These are phyloP conservation scores for Sylvia borin DNA, from an alignment of 2,797 vertebrate species.

Conservation along the genomic window DNA sequence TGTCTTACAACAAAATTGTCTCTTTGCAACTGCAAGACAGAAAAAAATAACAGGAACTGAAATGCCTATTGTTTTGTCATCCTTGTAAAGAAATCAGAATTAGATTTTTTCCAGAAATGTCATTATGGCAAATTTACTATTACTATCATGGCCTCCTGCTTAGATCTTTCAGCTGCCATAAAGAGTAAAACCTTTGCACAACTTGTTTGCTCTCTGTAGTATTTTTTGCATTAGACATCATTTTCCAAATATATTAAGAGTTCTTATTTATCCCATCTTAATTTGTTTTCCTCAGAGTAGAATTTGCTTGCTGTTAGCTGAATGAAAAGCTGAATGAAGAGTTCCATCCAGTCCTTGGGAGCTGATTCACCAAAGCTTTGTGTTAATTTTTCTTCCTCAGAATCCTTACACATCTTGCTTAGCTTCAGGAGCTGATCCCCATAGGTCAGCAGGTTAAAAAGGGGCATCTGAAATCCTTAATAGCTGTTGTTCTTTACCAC, in stretches of 20 bases:
- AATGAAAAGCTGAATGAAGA: neutral
- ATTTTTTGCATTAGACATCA: neutral
- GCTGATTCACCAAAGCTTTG: neutral
- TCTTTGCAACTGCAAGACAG: neutral
- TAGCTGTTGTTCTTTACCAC: neutral
- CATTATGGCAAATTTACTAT: neutral
- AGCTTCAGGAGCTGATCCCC: neutral
- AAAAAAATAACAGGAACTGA: constrained; percentile 38
- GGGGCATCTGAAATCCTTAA: neutral
- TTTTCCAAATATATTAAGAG: neutral
- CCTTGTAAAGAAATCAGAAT: constrained; percentile 44
- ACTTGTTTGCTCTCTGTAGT: neutral
- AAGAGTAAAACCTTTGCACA: neutral
- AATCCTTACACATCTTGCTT: neutral
- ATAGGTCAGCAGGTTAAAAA: neutral
- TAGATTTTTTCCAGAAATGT: constrained; percentile 27
- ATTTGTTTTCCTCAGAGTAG: neutral
- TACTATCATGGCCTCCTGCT: neutral
- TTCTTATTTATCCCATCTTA: neutral
- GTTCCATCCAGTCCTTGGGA: neutral
- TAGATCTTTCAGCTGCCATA: neutral
- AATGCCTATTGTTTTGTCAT: constrained; percentile 39
- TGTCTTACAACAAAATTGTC: constrained; percentile 23
- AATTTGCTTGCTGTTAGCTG: neutral
- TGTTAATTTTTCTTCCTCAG: neutral